Evolutionary conservation across 2,888 invertebrate species (phyloP).

Genomic region (Meta bourneti): DNA sequence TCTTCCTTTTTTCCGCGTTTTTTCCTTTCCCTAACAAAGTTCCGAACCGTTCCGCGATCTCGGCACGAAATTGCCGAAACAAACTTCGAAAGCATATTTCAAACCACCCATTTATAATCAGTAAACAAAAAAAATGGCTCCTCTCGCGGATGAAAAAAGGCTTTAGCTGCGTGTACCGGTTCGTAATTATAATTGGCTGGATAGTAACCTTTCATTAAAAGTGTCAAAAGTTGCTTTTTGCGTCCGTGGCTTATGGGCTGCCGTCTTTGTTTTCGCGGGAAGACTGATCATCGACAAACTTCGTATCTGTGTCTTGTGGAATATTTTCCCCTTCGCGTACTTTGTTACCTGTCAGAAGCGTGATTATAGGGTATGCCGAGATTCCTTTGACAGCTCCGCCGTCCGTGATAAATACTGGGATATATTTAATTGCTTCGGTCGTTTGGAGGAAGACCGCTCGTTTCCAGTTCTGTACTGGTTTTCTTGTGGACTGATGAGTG

Average conservation of each 20-base stretch:
- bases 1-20: neutral
- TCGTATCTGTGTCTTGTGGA: neutral
- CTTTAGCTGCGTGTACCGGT: neutral
- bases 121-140: neutral
- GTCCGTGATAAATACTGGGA: constrained; percentile 17
- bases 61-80: neutral
- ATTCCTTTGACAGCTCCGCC: constrained; percentile 13
- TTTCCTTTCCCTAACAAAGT: neutral
- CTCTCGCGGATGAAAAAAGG: neutral
- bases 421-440: constrained; percentile 21
- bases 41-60: neutral
- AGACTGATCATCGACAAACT: constrained; percentile 26
- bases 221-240: constrained; percentile 19
- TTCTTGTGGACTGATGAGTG: no score
- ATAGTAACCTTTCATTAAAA: constrained; percentile 20
- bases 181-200: constrained; percentile 12
- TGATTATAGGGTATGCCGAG: constrained; percentile 28
- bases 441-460: neutral
- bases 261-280: constrained; percentile 26
- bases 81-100: neutral
- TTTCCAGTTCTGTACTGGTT: no score
- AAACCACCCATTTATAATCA: neutral
- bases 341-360: constrained; percentile 17
- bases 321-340: neutral
- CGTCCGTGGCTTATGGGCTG: constrained; percentile 26